phyloP scores from a whole-genome alignment of 2,888 invertebrate genomes.

The Idaea straminata region DNA sequence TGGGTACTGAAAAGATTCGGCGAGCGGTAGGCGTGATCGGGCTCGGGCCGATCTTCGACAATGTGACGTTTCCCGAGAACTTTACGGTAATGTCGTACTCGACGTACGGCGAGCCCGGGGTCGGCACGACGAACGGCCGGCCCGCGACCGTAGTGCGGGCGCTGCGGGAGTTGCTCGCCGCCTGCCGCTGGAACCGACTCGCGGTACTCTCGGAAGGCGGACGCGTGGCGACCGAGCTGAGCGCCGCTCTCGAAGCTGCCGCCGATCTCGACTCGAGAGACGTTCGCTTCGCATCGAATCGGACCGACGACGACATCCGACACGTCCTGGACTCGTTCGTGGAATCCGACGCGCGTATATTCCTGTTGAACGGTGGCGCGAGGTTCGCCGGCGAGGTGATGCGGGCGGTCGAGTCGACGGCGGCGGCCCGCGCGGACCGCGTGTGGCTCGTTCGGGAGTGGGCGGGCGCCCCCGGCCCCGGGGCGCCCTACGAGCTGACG shows the following conservation, averaged over 20 bases:
- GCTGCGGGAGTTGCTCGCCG: constrained; percentile 2
- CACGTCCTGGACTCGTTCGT: constrained; percentile 10
- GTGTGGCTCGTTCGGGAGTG: constrained; percentile 54
- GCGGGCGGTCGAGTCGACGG: constrained; percentile 82
- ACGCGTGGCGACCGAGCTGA: not conserved
- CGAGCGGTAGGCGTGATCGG: not conserved
- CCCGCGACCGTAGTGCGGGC: not conserved
- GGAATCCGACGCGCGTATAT: constrained; percentile 82
- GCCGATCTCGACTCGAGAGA: not conserved
- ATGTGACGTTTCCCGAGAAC: not conserved
- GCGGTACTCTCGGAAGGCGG: constrained; percentile 85
- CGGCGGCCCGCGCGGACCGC: constrained; percentile 20
- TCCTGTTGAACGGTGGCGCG: constrained; percentile 88
- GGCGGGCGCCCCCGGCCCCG: constrained; percentile 20
- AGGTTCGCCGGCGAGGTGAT: constrained; percentile 83
- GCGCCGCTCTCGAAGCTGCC: not conserved
- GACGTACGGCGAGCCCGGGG: not conserved
- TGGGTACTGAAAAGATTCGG: too few relatives aligned
- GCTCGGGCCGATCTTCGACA: not conserved
- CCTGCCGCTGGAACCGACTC: constrained; percentile 82
- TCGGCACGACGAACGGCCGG: constrained; percentile 7
- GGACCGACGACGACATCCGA: not conserved
- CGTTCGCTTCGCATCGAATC: not conserved
- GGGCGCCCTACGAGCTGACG: constrained; percentile 33
- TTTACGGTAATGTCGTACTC: not conserved